Conservation (phyloP, 2,113 vertebrate genomes). For the Sardina pilchardus region DNA sequence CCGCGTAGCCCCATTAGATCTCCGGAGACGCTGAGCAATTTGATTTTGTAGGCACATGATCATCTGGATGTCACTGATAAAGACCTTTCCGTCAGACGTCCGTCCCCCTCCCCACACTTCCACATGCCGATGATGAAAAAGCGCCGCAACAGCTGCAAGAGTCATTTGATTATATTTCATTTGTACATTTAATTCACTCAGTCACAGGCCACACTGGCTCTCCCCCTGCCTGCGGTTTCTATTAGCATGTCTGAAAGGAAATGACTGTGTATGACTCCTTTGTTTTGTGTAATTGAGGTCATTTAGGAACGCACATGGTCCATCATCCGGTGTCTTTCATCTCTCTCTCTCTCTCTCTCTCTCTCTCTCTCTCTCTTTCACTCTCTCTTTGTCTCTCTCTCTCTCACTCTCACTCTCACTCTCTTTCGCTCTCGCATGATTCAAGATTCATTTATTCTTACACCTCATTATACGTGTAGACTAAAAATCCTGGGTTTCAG, state of each 20-base stretch:
- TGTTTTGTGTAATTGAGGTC: slow-evolving; percentile 4
- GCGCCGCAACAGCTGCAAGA: slow-evolving; percentile 28
- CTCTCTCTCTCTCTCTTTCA: slow-evolving; percentile 5
- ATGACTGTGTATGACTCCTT: neutral
- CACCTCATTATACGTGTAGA: too few relatives aligned
- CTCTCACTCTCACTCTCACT: neutral
- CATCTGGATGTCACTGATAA: neutral
- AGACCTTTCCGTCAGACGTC: neutral
- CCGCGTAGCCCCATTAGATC: neutral
- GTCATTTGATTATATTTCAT: slow-evolving; percentile 44
- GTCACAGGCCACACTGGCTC: neutral
- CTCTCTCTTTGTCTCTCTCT: neutral
- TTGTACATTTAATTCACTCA: slow-evolving; percentile 32
- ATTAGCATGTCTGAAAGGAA: neutral
- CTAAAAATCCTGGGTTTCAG: too few relatives aligned
- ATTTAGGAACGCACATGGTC: neutral
- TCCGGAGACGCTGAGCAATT: neutral
- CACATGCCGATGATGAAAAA: slow-evolving; percentile 9
- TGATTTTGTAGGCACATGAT: neutral
- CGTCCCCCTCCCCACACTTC: slow-evolving; percentile 28
- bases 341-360: neutral
- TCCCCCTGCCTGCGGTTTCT: neutral
- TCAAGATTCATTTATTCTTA: too few relatives aligned
- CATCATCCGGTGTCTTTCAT: slow-evolving; percentile 10
- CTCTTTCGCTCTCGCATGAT: neutral